These are phyloP conservation scores for Drosophila repletoides DNA, from an alignment of 1,140 invertebrate genomes.

Conservation along the genomic window DNA sequence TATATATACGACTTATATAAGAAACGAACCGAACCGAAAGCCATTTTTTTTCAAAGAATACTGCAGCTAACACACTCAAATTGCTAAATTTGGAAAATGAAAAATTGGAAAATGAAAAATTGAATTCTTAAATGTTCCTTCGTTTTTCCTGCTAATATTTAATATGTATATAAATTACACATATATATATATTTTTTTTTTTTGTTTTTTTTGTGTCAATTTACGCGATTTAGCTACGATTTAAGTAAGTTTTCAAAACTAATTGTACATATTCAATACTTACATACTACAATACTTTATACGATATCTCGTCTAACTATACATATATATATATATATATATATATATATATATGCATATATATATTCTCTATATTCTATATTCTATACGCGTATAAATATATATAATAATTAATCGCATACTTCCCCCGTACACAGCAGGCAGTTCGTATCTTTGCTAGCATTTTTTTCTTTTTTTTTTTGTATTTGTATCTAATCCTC, in stretches of 20 bases:
- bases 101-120: conserved; percentile 5
- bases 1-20: conserved; percentile 1
- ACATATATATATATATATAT: conserved; percentile 12
- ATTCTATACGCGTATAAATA: conserved; percentile 3
- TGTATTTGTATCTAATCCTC: conserved; percentile 50
- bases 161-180: conserved; percentile 63
- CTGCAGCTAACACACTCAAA: conserved; percentile 15
- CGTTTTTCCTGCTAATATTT: conserved; percentile 63
- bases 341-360: conserved; percentile 12
- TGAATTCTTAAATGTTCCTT: conserved; percentile 76
- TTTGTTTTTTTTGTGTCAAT: conserved; percentile 49
- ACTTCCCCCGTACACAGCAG: not conserved
- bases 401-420: conserved; percentile 29
- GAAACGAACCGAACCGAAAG: conserved; percentile 60
- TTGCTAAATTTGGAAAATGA: not conserved
- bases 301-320: too few species aligned
- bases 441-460: conserved; percentile 29
- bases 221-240: conserved; percentile 50
- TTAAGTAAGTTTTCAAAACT: conserved; percentile 78
- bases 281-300: conserved; percentile 12
- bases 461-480: conserved; percentile 29
- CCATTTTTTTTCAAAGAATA: conserved; percentile 60
- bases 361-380: conserved; percentile 31
- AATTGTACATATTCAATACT: conserved; percentile 58
- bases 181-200: too few species aligned